Evolutionary conservation across 2,888 invertebrate genomes (phyloP).

Genomic region (Himalopsyche japonica): DNA sequence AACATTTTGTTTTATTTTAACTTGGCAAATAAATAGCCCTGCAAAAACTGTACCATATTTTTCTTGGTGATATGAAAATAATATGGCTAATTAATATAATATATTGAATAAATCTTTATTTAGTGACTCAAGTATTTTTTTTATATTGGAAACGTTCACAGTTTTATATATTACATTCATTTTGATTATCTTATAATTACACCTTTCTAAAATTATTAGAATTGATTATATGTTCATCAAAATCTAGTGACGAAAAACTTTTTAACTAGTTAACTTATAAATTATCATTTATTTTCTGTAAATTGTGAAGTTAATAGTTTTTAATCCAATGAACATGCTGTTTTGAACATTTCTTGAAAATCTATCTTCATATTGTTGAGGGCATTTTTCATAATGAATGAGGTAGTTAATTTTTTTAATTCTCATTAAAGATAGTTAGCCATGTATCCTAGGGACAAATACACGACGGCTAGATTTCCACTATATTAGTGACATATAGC

Average conservation of each 20-base stretch:
- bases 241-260: no score
- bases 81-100: neutral
- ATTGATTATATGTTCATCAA: no score
- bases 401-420: conserved; percentile 14
- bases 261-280: no score
- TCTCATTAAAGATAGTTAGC: conserved; percentile 21
- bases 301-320: no score
- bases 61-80: neutral
- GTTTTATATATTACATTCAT: no score
- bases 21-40: neutral
- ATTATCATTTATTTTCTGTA: no score
- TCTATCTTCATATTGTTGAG: neutral
- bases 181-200: no score
- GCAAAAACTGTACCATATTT: neutral
- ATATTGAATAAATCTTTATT: neutral
- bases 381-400: neutral
- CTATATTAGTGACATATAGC: conserved; percentile 41
- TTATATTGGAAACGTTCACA: neutral
- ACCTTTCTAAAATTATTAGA: no score
- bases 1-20: neutral
- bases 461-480: conserved; percentile 40
- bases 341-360: conserved; percentile 7
- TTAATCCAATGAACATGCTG: no score
- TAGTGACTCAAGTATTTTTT: neutral
- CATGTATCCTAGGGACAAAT: conserved; percentile 17